Base-by-base conservation (phyloP, 1,140 invertebrate species). In the Apis laboriosa region DNA sequence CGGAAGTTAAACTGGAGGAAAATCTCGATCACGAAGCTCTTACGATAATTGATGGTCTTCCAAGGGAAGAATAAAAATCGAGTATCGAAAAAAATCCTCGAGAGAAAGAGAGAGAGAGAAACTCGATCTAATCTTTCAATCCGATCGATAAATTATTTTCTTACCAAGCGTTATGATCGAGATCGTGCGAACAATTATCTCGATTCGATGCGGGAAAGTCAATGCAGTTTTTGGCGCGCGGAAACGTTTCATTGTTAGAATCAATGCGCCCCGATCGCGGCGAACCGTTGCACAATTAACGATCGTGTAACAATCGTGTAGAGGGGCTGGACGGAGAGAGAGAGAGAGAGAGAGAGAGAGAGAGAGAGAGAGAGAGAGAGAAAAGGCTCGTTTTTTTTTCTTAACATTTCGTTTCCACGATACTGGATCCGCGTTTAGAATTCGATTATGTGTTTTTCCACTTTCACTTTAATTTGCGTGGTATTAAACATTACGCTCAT, bases 71-170 rank as follows among this genome's bases (percentile, higher is more conserved):
- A 74, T 60, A 84, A 80, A 86, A 87, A 87, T 58, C n/a, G 21
- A 63, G 24, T 58, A 74, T 71, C 78, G 78, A 84, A 87, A 86
- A 61, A 74, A 56, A 77, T 60, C 34, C 4, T 43, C 61, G n/a
- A 63, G 68, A 82, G n/a, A 63, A 68, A 82, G n/a, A 24, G 24
- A 24, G 24, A 63, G 73, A 82, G 83, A 88, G 84, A 89, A 90
- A 89, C 28, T 77, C 84, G 86, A 86, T 84, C 34, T 34, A 34
- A 34, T 34, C 34, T 34, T 83, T 80, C 80, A 71, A 77, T 66
- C 71, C 55, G 86, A 85, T 89, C 80, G 79, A 85, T 85, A 89
- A 90, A 90, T 88, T 80, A 89, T 88, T 90, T 89, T 89, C 88
- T 80, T 86, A 85, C 84, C n/a, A 64, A 83, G 72, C 61, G 77